Percentiles rank a stretch among this genome's conserved stretches.
phyloP scores from a whole-genome alignment of 2,888 invertebrate species.

The Acleris laterana region DNA sequence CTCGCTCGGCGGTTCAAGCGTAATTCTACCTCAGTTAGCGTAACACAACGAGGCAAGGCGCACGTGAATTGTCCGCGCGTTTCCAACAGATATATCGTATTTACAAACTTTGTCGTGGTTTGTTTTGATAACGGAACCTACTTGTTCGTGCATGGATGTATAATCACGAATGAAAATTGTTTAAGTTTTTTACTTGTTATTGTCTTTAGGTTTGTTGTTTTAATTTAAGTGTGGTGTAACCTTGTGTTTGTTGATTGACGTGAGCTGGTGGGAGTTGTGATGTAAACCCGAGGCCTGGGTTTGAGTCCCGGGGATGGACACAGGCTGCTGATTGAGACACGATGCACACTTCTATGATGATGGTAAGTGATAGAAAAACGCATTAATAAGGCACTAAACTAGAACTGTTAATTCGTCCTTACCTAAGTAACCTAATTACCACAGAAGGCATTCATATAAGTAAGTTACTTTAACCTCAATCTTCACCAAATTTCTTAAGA shows the following conservation, averaged over 20 bases:
- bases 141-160: conserved; percentile 41
- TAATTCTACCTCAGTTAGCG: conserved; percentile 54
- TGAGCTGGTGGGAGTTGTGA: conserved; percentile 67
- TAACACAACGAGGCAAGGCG: conserved; percentile 54
- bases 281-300: conserved; percentile 71
- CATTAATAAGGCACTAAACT: too few relatives aligned
- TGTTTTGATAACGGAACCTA: conserved; percentile 64
- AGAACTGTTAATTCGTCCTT: too few relatives aligned
- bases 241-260: conserved; percentile 79
- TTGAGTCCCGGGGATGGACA: conserved; percentile 68
- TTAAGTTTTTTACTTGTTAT: conserved; percentile 39
- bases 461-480: too few relatives aligned
- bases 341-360: conserved; percentile 81
- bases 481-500: background rate
- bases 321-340: conserved; percentile 52
- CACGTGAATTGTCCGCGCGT: conserved; percentile 51
- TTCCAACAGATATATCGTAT: conserved; percentile 62
- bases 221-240: conserved; percentile 67
- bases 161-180: conserved; percentile 23
- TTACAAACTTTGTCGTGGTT: conserved; percentile 77
- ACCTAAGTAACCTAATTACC: too few relatives aligned
- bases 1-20: conserved; percentile 31
- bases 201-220: conserved; percentile 49
- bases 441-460: too few relatives aligned
- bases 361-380: conserved; percentile 61